These are phyloP conservation scores for Cryptoprocta ferox DNA, from an alignment of 2,797 vertebrate genomes.

Conservation along the genomic window DNA sequence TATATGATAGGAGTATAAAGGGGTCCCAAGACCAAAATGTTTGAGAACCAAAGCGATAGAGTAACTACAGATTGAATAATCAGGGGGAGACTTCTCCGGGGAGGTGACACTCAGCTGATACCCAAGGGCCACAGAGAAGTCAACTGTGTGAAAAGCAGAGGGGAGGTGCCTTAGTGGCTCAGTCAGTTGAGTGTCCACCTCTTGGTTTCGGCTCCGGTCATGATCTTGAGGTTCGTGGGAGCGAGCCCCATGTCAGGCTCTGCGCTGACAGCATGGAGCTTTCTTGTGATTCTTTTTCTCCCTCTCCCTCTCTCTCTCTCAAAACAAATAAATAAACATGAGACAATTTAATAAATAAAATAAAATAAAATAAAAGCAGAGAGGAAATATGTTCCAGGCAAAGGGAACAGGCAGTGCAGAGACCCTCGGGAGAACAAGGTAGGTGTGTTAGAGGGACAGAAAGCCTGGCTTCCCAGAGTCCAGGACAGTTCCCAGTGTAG, in stretches of 20 bases:
- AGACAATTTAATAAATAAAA: no score
- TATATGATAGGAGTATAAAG: fast-evolving
- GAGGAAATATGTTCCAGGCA: fast-evolving
- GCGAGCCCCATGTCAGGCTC: no score
- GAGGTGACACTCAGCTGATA: background rate
- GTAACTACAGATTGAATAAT: fast-evolving
- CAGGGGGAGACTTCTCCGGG: background rate
- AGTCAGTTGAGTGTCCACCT: no score
- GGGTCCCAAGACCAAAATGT: background rate
- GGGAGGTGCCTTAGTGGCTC: no score
- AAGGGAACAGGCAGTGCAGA: background rate
- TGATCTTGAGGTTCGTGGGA: no score
- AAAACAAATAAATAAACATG: no score
- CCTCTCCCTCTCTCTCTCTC: no score
- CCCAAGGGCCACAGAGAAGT: background rate
- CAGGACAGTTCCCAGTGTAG: background rate
- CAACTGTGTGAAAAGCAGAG: background rate
- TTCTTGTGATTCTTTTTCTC: no score
- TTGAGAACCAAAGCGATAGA: background rate
- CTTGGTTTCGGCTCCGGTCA: no score
- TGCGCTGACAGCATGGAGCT: no score
- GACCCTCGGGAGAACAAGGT: background rate
- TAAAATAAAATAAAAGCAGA: background rate
- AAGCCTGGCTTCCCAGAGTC: background rate
- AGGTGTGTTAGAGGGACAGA: background rate